Evolutionary conservation across 1,140 invertebrate genomes (phyloP).

Genomic region (Teleogryllus occipitalis): DNA sequence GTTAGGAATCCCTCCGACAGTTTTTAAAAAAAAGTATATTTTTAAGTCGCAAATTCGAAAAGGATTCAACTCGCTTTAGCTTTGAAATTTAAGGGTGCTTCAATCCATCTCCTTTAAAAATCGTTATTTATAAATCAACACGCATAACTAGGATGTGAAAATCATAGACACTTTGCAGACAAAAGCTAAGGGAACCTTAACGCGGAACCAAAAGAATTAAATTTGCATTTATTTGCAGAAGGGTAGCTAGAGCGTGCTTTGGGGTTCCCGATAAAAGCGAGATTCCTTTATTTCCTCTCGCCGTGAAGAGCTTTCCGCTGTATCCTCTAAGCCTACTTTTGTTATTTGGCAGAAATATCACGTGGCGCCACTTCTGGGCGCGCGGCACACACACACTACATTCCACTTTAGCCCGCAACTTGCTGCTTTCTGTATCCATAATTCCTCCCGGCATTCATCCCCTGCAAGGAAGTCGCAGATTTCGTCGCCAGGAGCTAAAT

Average conservation of each 20-base stretch:
- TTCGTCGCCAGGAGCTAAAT: no score
- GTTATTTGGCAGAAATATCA: not conserved
- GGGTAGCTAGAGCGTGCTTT: not conserved
- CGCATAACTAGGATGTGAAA: not conserved
- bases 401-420: no score
- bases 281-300: not conserved
- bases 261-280: not conserved
- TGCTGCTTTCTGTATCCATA: no score
- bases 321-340: not conserved
- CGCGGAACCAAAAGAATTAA: not conserved
- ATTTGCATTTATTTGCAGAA: not conserved
- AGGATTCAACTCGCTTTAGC: not conserved
- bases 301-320: not conserved
- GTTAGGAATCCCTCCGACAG: not conserved
- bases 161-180: not conserved
- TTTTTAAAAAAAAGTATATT: not conserved
- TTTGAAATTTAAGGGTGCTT: not conserved
- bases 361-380: no score
- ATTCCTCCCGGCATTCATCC: no score
- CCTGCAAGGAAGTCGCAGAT: no score
- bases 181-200: not conserved
- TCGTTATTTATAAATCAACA: not conserved
- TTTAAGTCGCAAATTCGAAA: not conserved
- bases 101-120: not conserved
- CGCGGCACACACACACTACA: no score